Evolutionary conservation across 53 echinoderm and acorn worm species (phyloP), one percentile per base, ranked within the genome.

Genomic region (Glandiceps talaboti): DNA sequence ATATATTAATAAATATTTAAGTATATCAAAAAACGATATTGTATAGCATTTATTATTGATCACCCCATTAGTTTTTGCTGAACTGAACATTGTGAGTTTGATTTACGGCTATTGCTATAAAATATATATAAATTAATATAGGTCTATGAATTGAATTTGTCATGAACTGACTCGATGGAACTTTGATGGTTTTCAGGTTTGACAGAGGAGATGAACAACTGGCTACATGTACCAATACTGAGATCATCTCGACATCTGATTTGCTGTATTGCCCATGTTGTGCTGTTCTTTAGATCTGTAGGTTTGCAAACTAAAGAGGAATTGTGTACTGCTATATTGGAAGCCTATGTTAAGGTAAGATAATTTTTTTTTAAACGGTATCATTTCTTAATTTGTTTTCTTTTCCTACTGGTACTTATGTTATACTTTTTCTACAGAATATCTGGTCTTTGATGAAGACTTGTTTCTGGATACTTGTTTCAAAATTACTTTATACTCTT

Each of bases 131-230:
- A 78, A 28, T 30, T 26, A 78, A 30, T 30, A 30, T n/a, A n/a
- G 28, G 26, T 30, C 26, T 78, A 29, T 14, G 27, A 78, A 27
- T 25, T 14, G 31, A 78, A 78, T 78, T 78, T 30, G 25, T 14
- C 0, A 31, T 0, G 1, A 73, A 25, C 0, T 0, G 1, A 28
- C 25, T 64, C 30, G 20, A 20, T 20, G 6, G 64, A 12, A 20
- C 20, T 6, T 45, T 45, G 64, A 45, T 45, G 6, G 6, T 45
- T 45, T 29, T 14, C 74, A 96, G 97, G 88, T 12, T 82, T 96
- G 30, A 84, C 87, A 33, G 97, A 96, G 81, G 97, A 96, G 82
- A 96, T 96, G 97, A 86, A 85, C 26, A 91, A 92, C 6, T 96
- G 97, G 97, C 30, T 96, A 78, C 75, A 31, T 12, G 90, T 90